These are phyloP conservation scores for Aphrophora alni DNA, from an alignment of 2,888 invertebrate genomes.

Conservation along the genomic window DNA sequence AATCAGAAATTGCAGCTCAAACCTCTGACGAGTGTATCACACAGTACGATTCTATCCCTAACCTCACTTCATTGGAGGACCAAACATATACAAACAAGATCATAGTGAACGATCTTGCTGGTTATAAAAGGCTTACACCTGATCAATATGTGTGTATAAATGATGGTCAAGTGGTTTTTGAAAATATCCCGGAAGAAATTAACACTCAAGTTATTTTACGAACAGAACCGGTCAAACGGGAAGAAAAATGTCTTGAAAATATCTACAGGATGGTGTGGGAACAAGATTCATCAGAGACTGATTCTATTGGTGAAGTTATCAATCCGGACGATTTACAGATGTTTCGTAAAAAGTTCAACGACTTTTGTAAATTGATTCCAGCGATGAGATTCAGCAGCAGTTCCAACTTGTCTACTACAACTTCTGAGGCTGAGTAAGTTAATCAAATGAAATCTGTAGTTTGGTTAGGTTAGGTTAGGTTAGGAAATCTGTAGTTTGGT, in stretches of 20 bases:
- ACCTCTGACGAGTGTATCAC: not conserved
- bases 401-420: not conserved
- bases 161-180: not conserved
- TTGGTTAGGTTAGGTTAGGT: too few species aligned
- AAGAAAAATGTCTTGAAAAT: not conserved
- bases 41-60: not conserved
- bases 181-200: not conserved
- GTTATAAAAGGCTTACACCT: not conserved
- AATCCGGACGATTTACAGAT: not conserved
- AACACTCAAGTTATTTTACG: not conserved
- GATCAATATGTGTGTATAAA: not conserved
- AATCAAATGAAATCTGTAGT: too few species aligned
- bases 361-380: not conserved
- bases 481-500: too few species aligned
- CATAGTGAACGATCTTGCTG: not conserved
- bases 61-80: not conserved
- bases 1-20: not conserved
- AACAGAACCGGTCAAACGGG: not conserved
- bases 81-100: not conserved
- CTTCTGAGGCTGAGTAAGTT: not conserved
- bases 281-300: not conserved
- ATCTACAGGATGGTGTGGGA: not conserved
- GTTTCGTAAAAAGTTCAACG: not conserved
- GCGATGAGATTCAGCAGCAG: not conserved
- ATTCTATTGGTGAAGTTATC: not conserved